These are phyloP conservation scores for Cephalopholis sonnerati DNA, from an alignment of 2,113 vertebrate species.

Conservation along the genomic window DNA sequence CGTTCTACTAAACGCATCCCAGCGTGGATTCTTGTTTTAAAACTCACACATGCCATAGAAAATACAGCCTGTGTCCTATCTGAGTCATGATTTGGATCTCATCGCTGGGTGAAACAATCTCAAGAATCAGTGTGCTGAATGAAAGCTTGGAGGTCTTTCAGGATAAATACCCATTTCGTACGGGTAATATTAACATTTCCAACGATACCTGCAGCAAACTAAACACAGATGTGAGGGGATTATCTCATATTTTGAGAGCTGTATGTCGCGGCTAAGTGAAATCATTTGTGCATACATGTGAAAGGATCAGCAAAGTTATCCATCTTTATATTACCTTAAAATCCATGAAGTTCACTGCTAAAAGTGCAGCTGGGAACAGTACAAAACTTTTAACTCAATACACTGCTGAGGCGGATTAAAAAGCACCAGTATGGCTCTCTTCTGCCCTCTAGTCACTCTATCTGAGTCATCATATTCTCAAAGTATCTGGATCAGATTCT, in stretches of 20 bases:
- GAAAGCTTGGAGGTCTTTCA: constrained; percentile 65
- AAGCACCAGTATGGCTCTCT: constrained; percentile 67
- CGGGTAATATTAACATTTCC: constrained; percentile 63
- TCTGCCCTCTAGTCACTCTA: constrained; percentile 76
- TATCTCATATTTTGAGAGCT: constrained; percentile 49
- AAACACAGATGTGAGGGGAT: constrained; percentile 65
- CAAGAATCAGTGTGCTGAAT: constrained; percentile 46
- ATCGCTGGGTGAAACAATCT: constrained; percentile 17
- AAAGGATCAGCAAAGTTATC: constrained; percentile 53
- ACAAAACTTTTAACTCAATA: constrained; percentile 15
- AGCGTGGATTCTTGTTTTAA: constrained; percentile 66
- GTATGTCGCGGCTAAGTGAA: constrained; percentile 34
- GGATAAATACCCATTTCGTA: constrained; percentile 45
- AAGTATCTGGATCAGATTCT: constrained; percentile 44
- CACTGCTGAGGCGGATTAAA: constrained; percentile 24
- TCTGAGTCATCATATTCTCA: constrained; percentile 26
- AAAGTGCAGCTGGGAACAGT: constrained; percentile 21
- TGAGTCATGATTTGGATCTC: constrained; percentile 68
- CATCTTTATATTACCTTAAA: constrained; percentile 44
- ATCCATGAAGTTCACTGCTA: constrained; percentile 31
- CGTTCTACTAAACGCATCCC: constrained; percentile 68
- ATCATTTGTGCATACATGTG: constrained; percentile 31
- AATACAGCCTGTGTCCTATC: constrained; percentile 48
- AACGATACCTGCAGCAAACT: constrained; percentile 66
- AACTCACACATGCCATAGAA: constrained; percentile 65